Base-by-base conservation (phyloP, 2,888 invertebrate genomes). In the Chalcis sispes region DNA sequence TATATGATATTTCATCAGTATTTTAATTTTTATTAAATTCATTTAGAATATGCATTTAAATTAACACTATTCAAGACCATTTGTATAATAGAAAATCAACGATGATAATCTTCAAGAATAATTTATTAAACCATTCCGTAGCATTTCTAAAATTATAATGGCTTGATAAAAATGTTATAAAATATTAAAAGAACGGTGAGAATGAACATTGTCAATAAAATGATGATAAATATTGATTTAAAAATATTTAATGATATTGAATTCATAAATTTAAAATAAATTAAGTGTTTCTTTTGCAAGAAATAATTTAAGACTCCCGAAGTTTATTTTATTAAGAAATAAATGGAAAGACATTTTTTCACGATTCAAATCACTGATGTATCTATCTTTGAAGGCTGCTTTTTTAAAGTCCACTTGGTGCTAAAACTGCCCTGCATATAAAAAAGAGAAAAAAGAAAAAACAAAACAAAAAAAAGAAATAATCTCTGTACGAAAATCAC, bases 301-400 rank as follows among this genome's bases (percentile, higher is more conserved):
- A 8, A 54, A 25, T 66, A 75, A 71, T 52, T 66, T 69, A 72
- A 52, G 46, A 50, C 42, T 15, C 42, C 42, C 54, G 27, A 67
- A 23, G 18, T 56, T 67, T 15, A 54, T 5, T 65, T 69, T 48
- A 8, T 58, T 46, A 56, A 48, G 10, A 56, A 29, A 42, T 52
- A 4, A 42, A 18, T 0, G 23, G 46, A 54, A 59, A 46, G 42
- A 36, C 23, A 50, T 40, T 64, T 52, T 23, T 18, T 32, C 29
- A 20, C 4, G 13, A 66, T 62, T 64, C 7, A 36, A 77, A 77
- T 72, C 40, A 40, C 15, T 70, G 64, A n/a, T n/a, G n/a, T n/a
- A n/a, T 70, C 69, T 64, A 67, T 72, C 48, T 70, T 67, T 66
- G 36, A 77, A 77, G 61, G 65, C 77, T 77, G 73, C 69, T 73